Evolutionary conservation across 1,140 invertebrate species (phyloP).

Genomic region (Drosophila kohkoa): DNA sequence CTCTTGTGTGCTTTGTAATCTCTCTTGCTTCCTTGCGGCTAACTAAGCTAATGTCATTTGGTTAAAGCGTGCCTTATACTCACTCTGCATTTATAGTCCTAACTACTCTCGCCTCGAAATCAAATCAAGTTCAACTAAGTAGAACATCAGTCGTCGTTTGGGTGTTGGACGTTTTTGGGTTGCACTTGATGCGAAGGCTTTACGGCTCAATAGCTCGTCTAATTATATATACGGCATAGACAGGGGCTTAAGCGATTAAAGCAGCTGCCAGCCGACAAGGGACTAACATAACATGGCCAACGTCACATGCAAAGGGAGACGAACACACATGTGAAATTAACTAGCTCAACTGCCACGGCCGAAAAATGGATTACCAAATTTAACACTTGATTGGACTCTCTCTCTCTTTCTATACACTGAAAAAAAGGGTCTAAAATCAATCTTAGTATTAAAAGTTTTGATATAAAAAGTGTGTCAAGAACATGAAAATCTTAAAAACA

Average conservation of each 20-base stretch:
- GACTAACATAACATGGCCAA: slow-evolving; percentile 13
- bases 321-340: slow-evolving; percentile 64
- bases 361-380: slow-evolving; percentile 75
- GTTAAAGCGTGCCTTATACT: neutral
- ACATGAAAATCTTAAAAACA: too few relatives aligned
- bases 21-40: too few relatives aligned
- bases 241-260: slow-evolving; percentile 15
- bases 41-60: neutral
- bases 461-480: too few relatives aligned
- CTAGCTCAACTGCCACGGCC: slow-evolving; percentile 42
- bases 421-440: too few relatives aligned
- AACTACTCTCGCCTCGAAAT: slow-evolving; percentile 46
- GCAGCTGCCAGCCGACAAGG: neutral
- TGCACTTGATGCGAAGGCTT: slow-evolving; percentile 39
- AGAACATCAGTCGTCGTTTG: slow-evolving; percentile 35
- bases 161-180: slow-evolving; percentile 9
- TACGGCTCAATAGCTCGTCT: slow-evolving; percentile 69
- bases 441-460: too few relatives aligned
- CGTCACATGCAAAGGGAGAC: slow-evolving; percentile 57
- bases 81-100: neutral
- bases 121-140: slow-evolving; percentile 68
- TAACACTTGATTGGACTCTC: slow-evolving; percentile 67
- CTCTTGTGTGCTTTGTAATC: too few relatives aligned
- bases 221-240: slow-evolving; percentile 69
- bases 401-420: neutral